Evolutionary conservation across 2,888 invertebrate genomes (phyloP), one percentile per base, ranked within the genome.

Genomic region (Polylopha cassiicola): DNA sequence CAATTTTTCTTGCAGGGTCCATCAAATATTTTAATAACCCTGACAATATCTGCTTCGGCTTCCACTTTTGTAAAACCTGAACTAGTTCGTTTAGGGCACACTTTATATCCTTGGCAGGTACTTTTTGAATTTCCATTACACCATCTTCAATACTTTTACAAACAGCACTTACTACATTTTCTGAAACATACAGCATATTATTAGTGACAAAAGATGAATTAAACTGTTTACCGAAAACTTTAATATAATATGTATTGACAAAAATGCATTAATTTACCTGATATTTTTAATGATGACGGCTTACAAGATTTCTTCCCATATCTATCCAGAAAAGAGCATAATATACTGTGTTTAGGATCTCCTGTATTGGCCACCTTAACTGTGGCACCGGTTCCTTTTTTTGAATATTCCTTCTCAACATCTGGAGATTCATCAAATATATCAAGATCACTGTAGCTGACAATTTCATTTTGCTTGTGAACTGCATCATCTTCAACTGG

Each of bases 261-360:
- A 31, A 8, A 4, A 8, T 10, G 18, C 9, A 29, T 27, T 6
- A 24, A 52, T 51, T 53, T 59, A 78, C 80, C 80, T 56, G 70
- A 33, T 29, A 63, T 34, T 56, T 69, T 72, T 32, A 59, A 66
- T 6, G 51, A 39, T 8, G 22, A 14, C 21, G 30, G 52, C 51
- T 52, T 64, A 2, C 60, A 43, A 33, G 39, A 41, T 27, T 47
- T 46, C 20, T 51, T 58, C 10, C 66, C 73, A 61, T 75, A 63
- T 55, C 70, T 77, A 26, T 73, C 60, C 45, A 82, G 51, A 67
- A 73, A 71, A 20, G 39, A 46, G 55, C 75, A 77, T 20, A 82
- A 51, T 39, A 77, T 58, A 44, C 73, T 73, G 8, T 73, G 54
- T 41, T 61, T 58, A 27, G 57, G 53, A 27, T 49, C 30, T 16